Conservation (phyloP, 2,797 vertebrate species). For the Bradypodion ventrale region DNA sequence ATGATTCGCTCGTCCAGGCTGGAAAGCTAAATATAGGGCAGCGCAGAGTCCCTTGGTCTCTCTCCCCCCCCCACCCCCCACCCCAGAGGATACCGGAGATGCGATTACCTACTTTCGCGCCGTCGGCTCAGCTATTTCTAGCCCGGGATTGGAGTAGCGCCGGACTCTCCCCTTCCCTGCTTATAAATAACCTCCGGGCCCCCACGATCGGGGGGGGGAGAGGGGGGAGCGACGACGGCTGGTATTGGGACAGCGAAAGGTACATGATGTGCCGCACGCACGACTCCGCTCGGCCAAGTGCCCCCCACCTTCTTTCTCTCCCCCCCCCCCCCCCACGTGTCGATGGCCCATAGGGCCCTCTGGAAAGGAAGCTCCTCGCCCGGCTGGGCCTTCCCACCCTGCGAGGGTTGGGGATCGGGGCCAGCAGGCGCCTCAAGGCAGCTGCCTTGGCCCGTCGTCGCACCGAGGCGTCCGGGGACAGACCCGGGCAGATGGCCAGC, state of each 20-base stretch:
- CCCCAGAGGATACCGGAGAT: slow-evolving; percentile 11
- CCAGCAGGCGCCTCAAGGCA: neutral
- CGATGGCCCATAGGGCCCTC: no score
- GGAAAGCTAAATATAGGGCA: slow-evolving; percentile 22
- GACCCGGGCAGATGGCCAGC: neutral
- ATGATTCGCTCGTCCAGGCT: neutral
- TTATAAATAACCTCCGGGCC: slow-evolving; percentile 27
- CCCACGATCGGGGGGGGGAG: neutral
- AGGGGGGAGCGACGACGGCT: no score
- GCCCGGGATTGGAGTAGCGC: neutral
- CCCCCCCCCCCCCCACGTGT: no score
- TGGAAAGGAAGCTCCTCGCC: no score
- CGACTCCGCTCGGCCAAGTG: no score
- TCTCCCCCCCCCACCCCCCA: neutral
- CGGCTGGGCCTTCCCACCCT: neutral
- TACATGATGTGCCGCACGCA: neutral
- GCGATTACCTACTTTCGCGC: slow-evolving; percentile 52
- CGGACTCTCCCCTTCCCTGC: neutral
- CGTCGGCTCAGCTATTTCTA: slow-evolving; percentile 30
- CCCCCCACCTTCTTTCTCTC: no score
- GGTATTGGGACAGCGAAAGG: neutral
- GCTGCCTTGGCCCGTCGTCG: neutral
- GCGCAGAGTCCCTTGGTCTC: neutral
- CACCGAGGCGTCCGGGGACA: neutral
- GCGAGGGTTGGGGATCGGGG: neutral